Evolutionary conservation across 2,113 vertebrate genomes (phyloP).

Genomic region (Tragelaphus buxtoni): DNA sequence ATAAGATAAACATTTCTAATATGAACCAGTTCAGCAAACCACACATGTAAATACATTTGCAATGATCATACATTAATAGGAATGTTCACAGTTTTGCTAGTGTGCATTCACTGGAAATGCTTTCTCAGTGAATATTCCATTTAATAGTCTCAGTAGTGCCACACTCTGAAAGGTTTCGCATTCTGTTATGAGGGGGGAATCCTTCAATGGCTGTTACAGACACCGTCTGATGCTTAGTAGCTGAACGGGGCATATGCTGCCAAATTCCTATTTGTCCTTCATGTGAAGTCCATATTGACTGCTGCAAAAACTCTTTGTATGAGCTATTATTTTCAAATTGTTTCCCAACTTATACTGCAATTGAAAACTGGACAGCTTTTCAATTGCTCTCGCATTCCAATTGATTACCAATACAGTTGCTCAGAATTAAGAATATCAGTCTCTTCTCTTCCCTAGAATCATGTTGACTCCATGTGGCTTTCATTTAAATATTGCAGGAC

Average conservation of each 20-base stretch:
- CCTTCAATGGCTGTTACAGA: conserved; percentile 62
- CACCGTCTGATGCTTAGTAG: conserved; percentile 74
- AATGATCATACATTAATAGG: not conserved
- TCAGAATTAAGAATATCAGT: too few relatives aligned
- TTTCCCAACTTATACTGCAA: too few relatives aligned
- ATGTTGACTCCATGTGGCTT: conserved; percentile 82
- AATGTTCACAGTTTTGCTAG: not conserved
- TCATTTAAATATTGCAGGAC: conserved; percentile 91
- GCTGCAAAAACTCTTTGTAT: conserved; percentile 68
- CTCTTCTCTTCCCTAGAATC: conserved; percentile 34
- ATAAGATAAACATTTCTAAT: conserved; percentile 30
- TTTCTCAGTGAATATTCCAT: not conserved
- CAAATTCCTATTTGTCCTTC: conserved; percentile 94
- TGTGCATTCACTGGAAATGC: not conserved
- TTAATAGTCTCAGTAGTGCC: conserved; percentile 49
- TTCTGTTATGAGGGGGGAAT: not conserved
- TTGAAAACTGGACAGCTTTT: too few relatives aligned
- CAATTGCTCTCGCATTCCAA: too few relatives aligned
- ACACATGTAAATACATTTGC: not conserved
- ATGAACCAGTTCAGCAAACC: not conserved
- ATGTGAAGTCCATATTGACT: conserved; percentile 93
- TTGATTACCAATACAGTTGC: too few relatives aligned
- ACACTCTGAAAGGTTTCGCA: conserved; percentile 16
- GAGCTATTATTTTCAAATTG: too few relatives aligned
- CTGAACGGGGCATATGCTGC: conserved; percentile 67